Base-by-base conservation (phyloP, 92 coral and sea anemone genomes). In the Heliopora coerulea region DNA sequence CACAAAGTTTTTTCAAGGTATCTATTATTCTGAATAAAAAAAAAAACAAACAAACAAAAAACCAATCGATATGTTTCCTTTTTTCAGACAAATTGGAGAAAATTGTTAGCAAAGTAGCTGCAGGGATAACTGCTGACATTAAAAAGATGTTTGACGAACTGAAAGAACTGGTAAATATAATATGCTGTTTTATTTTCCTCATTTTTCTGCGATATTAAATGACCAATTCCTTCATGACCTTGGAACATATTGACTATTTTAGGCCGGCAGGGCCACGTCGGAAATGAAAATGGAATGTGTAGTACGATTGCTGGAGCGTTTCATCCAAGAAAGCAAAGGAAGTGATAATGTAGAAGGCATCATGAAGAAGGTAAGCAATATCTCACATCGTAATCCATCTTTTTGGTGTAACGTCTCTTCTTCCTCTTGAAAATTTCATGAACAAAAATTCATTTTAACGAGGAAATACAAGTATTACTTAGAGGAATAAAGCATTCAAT, bases 241-340 rank as follows among this genome's bases (percentile, higher is more conserved):
- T 37, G 7, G n/a, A 40, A 24, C 28, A 14, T 18, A 1, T 64
- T 64, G 1, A 10, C 17, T 25, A 17, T 69, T 69, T 69, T 34
- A 69, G 76, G 35, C 76, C 17, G 48, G 31, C 48, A 49, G 62
- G 50, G 35, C 76, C 14, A 12, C 46, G 14, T 21, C 46, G 9
- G 76, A 69, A 31, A 69, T 69, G 76, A 27, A 46, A 5, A 52
- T 49, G 0, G 76, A 69, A 52, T 69, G 76, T 18, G 62, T 69
- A 0, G 76, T 69, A 49, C 61, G 76, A 25, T 56, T 69, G 3
- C 13, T 69, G 60, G 76, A 69, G n/a, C 60, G 62, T 14, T 49
- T 50, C 2, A 24, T 69, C n/a, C 49, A 50, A 1, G 76, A 69
- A 9, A 52, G 62, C 18, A 49, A 24, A n/a, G 62, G 29, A n/a